Base-by-base conservation (phyloP, 2,888 invertebrate genomes). In the Drosophila pullipes region DNA sequence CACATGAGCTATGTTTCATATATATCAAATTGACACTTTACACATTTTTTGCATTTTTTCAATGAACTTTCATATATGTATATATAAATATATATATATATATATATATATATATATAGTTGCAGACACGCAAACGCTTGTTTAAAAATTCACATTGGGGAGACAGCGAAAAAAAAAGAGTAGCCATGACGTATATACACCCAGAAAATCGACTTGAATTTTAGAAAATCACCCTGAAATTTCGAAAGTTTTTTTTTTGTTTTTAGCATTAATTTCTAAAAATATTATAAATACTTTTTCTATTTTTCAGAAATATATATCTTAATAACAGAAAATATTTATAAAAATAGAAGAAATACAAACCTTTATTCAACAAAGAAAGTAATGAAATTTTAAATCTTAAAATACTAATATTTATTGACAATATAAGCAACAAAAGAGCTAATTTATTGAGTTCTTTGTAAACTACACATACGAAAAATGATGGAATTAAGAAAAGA, bases 1-100 rank as follows among this genome's bases (percentile, higher is more conserved):
- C 70, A 71, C 58, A 53, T 69, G 76, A 69, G 55, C 63, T 50
- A 60, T 77, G 69, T 82, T 82, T 76, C 52, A 47, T 49, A 64
- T 76, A 60, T 13, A 82, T 67, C 47, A 60, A 65, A 53, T 52
- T 71, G 76, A 74, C 78, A 83, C 47, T 62, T 63, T 47, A 62
- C 65, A 70, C 65, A 73, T 80, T 64, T 64, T 81, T 73, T 35
- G 59, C 30, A 81, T 74, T 66, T 69, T 78, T 84, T 28, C 47
- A 75, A 70, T 54, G 60, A 69, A 73, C 69, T 69, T 55, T 66
- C 31, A 37, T 39, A 55, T 4, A 54, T 25, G 10, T 10, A 41
- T 47, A 55, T 60, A 66, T 50, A 35, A 4, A 13, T 33, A 33
- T 60, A 66, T 53, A 5, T 60, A 66, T 53, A 11, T 33, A 35